Base-by-base conservation (phyloP, 2,888 invertebrate species). In the Onchidella celtica region DNA sequence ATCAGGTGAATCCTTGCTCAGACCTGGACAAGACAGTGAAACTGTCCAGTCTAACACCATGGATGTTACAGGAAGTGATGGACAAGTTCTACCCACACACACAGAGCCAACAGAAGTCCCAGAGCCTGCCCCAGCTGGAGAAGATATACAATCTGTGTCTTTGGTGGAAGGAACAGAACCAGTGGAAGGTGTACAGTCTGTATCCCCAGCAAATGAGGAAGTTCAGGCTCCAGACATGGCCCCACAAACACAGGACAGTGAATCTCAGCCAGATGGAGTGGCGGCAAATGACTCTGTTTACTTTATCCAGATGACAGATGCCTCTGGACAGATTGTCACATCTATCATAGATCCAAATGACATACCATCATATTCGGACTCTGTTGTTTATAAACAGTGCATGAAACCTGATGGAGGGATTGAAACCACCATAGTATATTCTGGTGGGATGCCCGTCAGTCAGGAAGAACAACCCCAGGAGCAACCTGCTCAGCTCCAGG, bases 321-420 rank as follows among this genome's bases (percentile, higher is more conserved):
- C 75, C 0, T 61, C 76, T 38, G 76, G 81, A 6, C 69, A 81
- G 38, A 57, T 81, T 24, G 63, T 81, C 4, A 70, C 81, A 27
- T 81, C 81, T 11, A 76, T 81, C 24, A 81, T 76, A 36, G 81
- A 81, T 38, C 81, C 81, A 21, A 75, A 70, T 69, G 81, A 81
- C n/a, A 76, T 81, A 34, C 21, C 68, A 1, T 36, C 75, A 1
- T 81, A 76, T 55, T 24, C 63, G 17, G 81, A 81, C 57, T 76
- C 76, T 27, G 65, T 81, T 40, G 76, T 81, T 17, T 81, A 81
- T 21, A 81, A 72, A 55, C 76, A 81, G 47, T 81, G 81, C 70
- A 65, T 76, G 65, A 65, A 34, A 6, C 6, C 69, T 27, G 69
- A 76, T 69, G 81, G 81, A n/a, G 38, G 76, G 32, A 61, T 81